Conservation (phyloP, 2,888 invertebrate species). For the Zygaena filipendulae region DNA sequence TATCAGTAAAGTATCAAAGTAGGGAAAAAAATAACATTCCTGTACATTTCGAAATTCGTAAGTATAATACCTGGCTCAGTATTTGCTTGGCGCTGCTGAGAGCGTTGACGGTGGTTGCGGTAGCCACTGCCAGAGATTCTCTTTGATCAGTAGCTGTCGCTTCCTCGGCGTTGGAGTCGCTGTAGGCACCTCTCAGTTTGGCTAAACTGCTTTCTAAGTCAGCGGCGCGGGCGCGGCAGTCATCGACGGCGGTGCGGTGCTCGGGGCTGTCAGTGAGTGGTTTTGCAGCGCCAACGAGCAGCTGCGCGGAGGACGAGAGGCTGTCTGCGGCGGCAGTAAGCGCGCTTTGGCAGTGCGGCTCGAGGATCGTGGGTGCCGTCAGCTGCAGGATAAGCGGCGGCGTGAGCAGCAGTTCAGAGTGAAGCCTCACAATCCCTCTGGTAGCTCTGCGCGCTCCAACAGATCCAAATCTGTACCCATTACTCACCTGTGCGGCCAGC, state of each 20-base stretch:
- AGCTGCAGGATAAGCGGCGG: too few species aligned
- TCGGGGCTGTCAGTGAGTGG: constrained; percentile 28
- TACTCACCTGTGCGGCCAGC: constrained; percentile 29
- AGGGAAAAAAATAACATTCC: too few species aligned
- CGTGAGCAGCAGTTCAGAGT: background rate
- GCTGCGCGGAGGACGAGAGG: constrained; percentile 27
- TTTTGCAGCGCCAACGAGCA: constrained; percentile 24
- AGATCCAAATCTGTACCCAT: too few species aligned
- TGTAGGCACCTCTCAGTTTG: constrained; percentile 27
- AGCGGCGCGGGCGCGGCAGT: constrained; percentile 21
- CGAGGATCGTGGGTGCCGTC: constrained; percentile 36
- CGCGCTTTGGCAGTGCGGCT: constrained; percentile 49
- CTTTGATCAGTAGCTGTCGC: too few species aligned
- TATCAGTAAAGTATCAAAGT: too few species aligned
- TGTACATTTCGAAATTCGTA: too few species aligned
- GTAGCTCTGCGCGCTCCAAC: too few species aligned
- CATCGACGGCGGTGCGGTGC: constrained; percentile 18
- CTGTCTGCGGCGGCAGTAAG: constrained; percentile 32
- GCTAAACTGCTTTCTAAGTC: constrained; percentile 37
- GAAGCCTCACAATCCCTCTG: constrained; percentile 1
- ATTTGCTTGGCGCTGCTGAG: too few species aligned
- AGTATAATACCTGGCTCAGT: too few species aligned
- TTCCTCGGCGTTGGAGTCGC: constrained; percentile 18
- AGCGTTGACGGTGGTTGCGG: too few species aligned
- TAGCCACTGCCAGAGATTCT: too few species aligned